Percentiles rank a stretch among this genome's conserved stretches.
These are phyloP conservation scores for Heteromyza rotundicornis DNA, from an alignment of 2,888 invertebrate genomes.

Conservation along the genomic window DNA sequence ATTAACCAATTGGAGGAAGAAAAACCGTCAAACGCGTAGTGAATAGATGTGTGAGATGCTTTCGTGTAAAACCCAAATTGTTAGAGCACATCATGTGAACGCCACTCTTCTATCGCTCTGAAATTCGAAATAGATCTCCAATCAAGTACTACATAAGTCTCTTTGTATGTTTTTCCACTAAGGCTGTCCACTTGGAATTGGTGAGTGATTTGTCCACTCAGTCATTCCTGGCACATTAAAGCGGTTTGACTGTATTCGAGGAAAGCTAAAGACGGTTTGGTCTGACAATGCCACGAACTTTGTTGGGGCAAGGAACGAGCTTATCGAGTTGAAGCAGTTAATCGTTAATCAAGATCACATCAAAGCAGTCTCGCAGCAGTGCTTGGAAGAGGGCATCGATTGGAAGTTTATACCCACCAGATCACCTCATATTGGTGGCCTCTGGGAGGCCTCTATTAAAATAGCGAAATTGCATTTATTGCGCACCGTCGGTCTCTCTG, in stretches of 20 bases:
- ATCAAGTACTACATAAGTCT: constrained; percentile 18
- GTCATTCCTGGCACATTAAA: constrained; percentile 19
- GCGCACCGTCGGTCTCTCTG: not conserved
- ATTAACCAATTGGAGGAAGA: constrained; percentile 25
- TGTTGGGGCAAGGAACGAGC: not conserved
- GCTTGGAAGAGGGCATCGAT: constrained; percentile 10
- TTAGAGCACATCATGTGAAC: constrained; percentile 3
- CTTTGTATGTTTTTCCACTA: constrained; percentile 19
- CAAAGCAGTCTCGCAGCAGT: not conserved
- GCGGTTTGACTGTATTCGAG: constrained; percentile 11
- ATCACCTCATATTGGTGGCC: not conserved
- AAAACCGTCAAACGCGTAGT: constrained; percentile 13
- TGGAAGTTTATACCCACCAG: constrained; percentile 8
- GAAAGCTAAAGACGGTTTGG: constrained; percentile 11
- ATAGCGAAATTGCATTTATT: not conserved
- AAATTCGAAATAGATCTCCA: constrained; percentile 11
- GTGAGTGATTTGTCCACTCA: constrained; percentile 21
- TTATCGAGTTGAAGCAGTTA: no score
- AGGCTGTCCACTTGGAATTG: constrained; percentile 21
- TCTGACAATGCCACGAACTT: constrained; percentile 12
- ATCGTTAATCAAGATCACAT: not conserved
- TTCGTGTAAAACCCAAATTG: constrained; percentile 1
- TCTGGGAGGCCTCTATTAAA: not conserved
- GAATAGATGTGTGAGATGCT: constrained; percentile 10
- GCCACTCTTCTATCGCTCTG: constrained; percentile 10